These are phyloP conservation scores for Lycopodina hypogea DNA, from an alignment of 37 sponge, comb jelly and placozoan species.

Conservation along the genomic window DNA sequence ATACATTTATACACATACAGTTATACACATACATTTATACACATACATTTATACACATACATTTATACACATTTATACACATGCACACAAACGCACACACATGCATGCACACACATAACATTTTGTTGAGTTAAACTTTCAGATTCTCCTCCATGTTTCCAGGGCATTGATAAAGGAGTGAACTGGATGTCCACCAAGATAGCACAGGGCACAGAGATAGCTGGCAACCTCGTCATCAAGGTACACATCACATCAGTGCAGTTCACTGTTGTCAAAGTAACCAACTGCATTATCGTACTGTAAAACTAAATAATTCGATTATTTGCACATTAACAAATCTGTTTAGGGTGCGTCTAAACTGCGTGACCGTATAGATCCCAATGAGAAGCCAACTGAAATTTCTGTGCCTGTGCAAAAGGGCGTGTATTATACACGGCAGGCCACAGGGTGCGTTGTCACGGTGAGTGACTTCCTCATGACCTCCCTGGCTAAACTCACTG, in stretches of 20 bases:
- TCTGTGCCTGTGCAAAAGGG: slow-evolving; percentile 47
- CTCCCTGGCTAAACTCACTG: slow-evolving; percentile 58
- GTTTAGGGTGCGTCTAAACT: slow-evolving; percentile 61
- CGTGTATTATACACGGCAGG: slow-evolving; percentile 38
- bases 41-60: no score
- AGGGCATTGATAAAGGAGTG: slow-evolving; percentile 58
- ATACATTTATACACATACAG: no score
- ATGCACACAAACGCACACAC: no score
- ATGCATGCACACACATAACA: no score
- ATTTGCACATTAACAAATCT: no score
- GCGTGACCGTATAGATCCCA: slow-evolving; percentile 57
- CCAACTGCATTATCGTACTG: no score
- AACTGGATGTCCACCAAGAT: slow-evolving; percentile 40
- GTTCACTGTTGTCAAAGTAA: background rate
- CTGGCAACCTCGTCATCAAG: slow-evolving; percentile 42
- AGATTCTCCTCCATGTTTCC: no score
- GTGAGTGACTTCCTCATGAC: slow-evolving; percentile 67
- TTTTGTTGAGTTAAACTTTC: no score
- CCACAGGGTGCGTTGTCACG: slow-evolving; percentile 43
- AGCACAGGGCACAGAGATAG: slow-evolving; percentile 43
- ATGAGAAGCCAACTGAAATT: slow-evolving; percentile 53
- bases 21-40: no score
- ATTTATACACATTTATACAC: no score
- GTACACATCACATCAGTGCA: no score
- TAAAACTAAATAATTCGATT: no score